These are phyloP conservation scores for Etheostoma cragini DNA, from an alignment of 2,113 vertebrate species.

Conservation along the genomic window DNA sequence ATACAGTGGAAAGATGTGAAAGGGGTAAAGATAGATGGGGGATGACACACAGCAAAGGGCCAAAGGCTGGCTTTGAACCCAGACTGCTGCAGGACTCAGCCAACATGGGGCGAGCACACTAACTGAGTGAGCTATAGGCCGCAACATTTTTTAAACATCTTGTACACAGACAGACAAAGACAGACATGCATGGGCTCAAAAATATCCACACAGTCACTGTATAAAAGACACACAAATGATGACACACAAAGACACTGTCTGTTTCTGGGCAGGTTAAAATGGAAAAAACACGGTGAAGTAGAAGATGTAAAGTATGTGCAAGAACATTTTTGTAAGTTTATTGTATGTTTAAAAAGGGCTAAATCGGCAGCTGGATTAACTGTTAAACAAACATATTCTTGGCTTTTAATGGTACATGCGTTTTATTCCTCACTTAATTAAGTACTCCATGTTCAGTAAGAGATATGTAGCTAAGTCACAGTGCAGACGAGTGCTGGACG, in stretches of 20 bases:
- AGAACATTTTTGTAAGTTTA: constrained; percentile 2
- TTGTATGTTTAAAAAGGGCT: constrained; percentile 11
- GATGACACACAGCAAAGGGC: no score
- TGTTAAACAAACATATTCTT: constrained; percentile 10
- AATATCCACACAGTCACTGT: constrained; percentile 3
- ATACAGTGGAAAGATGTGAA: no score
- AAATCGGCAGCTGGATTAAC: constrained; percentile 12
- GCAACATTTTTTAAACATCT: constrained; percentile 29
- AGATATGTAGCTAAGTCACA: not conserved
- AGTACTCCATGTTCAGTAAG: not conserved
- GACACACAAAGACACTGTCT: not conserved
- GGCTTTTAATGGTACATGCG: not conserved
- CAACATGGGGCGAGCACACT: no score
- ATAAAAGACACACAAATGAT: not conserved
- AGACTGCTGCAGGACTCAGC: no score
- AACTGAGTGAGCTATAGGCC: no score
- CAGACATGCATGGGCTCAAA: constrained; percentile 17
- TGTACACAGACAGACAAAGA: constrained; percentile 14
- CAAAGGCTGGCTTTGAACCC: no score
- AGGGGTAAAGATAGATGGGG: no score
- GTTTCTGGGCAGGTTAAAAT: not conserved
- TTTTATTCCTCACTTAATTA: not conserved
- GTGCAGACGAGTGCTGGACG: no score
- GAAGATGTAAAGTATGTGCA: not conserved
- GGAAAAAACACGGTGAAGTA: constrained; percentile 15